Conservation (phyloP, 64 coral and sea anemone species). For the Pocillopora verrucosa region DNA sequence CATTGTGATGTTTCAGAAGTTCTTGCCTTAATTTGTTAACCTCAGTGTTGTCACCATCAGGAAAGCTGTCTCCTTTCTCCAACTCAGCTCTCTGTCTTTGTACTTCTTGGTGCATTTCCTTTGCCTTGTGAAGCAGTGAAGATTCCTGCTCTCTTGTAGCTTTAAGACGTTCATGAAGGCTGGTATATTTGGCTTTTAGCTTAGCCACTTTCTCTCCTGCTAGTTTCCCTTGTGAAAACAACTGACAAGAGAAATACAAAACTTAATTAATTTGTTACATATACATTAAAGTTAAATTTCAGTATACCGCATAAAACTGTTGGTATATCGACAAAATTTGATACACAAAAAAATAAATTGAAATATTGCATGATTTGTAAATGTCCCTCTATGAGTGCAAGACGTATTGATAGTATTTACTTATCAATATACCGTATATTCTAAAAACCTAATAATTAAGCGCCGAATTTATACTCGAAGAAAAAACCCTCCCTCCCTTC, state of each 20-base stretch:
- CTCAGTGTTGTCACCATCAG: constrained; percentile 90
- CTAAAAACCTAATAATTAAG: too few species aligned
- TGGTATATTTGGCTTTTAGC: constrained; percentile 94
- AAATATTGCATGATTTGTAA: too few species aligned
- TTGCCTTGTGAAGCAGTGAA: constrained; percentile 77
- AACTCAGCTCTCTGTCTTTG: constrained; percentile 84
- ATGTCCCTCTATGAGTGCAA: too few species aligned
- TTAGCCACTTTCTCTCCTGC: constrained; percentile 96
- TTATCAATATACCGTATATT: too few species aligned
- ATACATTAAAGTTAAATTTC: background rate
- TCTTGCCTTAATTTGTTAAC: constrained; percentile 98
- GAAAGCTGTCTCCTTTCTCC: constrained; percentile 98
- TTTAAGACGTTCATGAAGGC: constrained; percentile 93
- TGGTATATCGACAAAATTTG: too few species aligned
- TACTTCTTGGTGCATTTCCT: constrained; percentile 96
- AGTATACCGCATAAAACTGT: too few species aligned
- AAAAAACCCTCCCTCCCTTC: too few species aligned
- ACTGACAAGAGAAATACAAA: constrained; percentile 19
- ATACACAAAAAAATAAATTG: too few species aligned
- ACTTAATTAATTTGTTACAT: background rate
- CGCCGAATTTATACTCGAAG: too few species aligned
- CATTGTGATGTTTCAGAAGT: constrained; percentile 97
- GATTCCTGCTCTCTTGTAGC: constrained; percentile 91
- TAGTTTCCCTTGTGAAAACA: constrained; percentile 90
- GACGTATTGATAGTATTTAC: too few species aligned